These are phyloP conservation scores for Tuta absoluta DNA, from an alignment of 2,888 invertebrate genomes.

Conservation along the genomic window DNA sequence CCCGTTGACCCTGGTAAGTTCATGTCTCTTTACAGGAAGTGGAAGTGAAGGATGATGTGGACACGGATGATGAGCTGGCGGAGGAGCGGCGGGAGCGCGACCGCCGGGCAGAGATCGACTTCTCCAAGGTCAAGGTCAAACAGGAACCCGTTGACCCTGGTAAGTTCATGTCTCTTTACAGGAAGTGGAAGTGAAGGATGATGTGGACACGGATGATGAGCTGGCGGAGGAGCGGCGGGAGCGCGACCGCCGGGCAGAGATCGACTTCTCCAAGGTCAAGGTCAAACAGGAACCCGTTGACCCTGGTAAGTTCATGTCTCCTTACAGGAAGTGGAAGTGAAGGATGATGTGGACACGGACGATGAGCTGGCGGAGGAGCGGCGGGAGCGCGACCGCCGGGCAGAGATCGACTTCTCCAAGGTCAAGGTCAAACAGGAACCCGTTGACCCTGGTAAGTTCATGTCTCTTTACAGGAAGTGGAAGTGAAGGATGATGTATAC, in stretches of 20 bases:
- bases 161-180: constrained; percentile 43
- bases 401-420: constrained; percentile 58
- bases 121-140: constrained; percentile 82
- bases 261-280: constrained; percentile 75
- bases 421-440: constrained; percentile 88
- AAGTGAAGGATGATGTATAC: constrained; percentile 84
- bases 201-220: constrained; percentile 82
- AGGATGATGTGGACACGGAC: constrained; percentile 83
- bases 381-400: constrained; percentile 52
- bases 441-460: constrained; percentile 54
- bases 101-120: constrained; percentile 54
- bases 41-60: constrained; percentile 84
- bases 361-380: constrained; percentile 64
- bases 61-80: constrained; percentile 79
- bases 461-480: no score
- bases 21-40: constrained; percentile 76
- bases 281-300: constrained; percentile 87
- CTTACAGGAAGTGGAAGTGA: constrained; percentile 83
- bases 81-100: constrained; percentile 51
- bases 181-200: constrained; percentile 84
- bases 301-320: background rate
- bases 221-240: constrained; percentile 47
- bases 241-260: constrained; percentile 53
- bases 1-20: constrained; percentile 67
- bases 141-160: constrained; percentile 82